Evolutionary conservation across 1,140 invertebrate genomes (phyloP).

Genomic region (Drosophila kepulauana): DNA sequence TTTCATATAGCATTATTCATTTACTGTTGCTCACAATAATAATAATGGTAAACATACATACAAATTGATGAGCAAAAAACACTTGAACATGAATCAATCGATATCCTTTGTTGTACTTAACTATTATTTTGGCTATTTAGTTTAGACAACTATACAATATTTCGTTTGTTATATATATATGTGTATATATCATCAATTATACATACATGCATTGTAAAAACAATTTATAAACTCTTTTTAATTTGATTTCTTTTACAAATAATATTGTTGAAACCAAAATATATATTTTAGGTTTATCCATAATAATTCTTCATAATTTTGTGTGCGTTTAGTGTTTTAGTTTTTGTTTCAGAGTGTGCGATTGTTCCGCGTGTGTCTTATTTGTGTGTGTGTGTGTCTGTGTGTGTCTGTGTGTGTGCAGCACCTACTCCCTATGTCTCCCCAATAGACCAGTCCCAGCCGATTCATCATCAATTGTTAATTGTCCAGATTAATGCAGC

Average conservation of each 20-base stretch:
- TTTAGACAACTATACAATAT: conserved; percentile 19
- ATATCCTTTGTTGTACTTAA: conserved; percentile 15
- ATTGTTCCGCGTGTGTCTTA: conserved; percentile 10
- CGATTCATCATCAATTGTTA: conserved; percentile 11
- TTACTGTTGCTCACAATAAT: conserved; percentile 27
- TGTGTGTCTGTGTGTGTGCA: conserved; percentile 15
- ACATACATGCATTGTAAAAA: conserved; percentile 22
- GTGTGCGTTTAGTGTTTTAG: conserved; percentile 15
- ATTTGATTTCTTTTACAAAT: conserved; percentile 14
- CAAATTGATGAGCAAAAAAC: conserved; percentile 37
- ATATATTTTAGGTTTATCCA: conserved; percentile 6
- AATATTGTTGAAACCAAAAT: conserved; percentile 36
- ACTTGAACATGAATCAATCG: conserved; percentile 31
- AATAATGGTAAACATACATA: conserved; percentile 23
- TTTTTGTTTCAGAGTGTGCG: conserved; percentile 4
- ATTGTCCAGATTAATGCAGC: conserved; percentile 25
- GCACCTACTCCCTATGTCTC: neutral
- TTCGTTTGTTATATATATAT: conserved; percentile 14
- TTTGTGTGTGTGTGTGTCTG: conserved; percentile 17
- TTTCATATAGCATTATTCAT: conserved; percentile 10
- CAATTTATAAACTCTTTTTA: conserved; percentile 12
- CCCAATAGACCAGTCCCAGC: conserved; percentile 16
- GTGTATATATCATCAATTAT: conserved; percentile 24
- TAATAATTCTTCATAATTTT: conserved; percentile 21
- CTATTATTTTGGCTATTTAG: conserved; percentile 36